Evolutionary conservation across 2,888 invertebrate species (phyloP), one percentile per base, ranked within the genome.

Genomic region (Nomada ferruginata): DNA sequence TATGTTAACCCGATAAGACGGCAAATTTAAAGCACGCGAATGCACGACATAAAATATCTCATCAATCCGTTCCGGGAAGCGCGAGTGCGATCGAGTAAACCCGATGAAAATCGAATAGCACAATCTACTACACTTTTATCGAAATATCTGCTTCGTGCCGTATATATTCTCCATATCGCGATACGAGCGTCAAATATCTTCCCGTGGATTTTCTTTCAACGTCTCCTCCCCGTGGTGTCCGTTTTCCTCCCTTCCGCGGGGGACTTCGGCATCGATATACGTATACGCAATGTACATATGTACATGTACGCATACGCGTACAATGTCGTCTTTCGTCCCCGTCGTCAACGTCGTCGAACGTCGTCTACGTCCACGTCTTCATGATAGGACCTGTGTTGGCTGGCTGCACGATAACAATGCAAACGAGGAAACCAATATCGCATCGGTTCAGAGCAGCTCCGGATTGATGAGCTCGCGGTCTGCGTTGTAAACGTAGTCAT

Each of bases 401-500:
- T 75, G 77, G 79, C 68, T 82, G 71, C 47, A 26, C 72, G 87
- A 87, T 88, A 85, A 88, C 87, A 89, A 89, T 89, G 85, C 84
- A 75, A 86, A 78, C 84, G 82, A 79, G 85, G 85, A 86, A 90
- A 90, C 86, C 88, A 84, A 90, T 89, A 89, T 89, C 89, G 87
- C 86, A 82, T 87, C 73, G 81, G 61, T 57, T 60, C 78, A 76
- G 70, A 66, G 72, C 83, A 83, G 84, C 73, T 72, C 66, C 83
- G 87, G 80, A 87, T 88, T 91, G 89, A 91, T 90, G 90, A 87
- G 88, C 85, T 82, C 87, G 87, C 87, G 89, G 89, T 89, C 87
- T 85, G 78, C 69, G 88, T 84, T 87, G 89, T 87, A 90, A 91
- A 91, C 89, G 88, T 86, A 89, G 89, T 89, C 86, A 87, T 89